A percentile compares a stretch with the other conserved stretches of the same genome.
Conservation (phyloP, 1,140 invertebrate genomes). For the Calliphora vicina region DNA sequence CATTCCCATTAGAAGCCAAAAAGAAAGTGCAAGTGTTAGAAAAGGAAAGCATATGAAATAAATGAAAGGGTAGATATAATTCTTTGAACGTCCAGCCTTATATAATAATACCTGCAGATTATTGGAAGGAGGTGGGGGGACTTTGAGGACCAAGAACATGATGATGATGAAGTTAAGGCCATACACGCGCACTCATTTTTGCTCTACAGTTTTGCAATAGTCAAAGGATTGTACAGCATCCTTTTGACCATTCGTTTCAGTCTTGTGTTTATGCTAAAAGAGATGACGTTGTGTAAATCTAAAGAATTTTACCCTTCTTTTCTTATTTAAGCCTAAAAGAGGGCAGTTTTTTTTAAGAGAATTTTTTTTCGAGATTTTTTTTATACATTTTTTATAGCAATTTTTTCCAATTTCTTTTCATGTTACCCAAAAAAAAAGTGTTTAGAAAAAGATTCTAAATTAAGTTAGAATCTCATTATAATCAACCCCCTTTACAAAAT, state of each 20-base stretch:
- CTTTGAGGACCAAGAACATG: neutral
- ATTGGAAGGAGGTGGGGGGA: too few relatives aligned
- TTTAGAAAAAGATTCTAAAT: neutral
- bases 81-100: neutral
- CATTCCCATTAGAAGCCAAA: neutral
- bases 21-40: neutral
- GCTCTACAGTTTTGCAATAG: neutral
- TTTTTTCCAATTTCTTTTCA: too few relatives aligned
- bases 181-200: neutral
- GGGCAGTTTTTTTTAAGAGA: neutral
- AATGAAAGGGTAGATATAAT: too few relatives aligned
- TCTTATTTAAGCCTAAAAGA: neutral
- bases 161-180: neutral
- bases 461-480: constrained; percentile 17
- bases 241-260: neutral
- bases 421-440: too few relatives aligned
- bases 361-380: too few relatives aligned
- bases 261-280: neutral
- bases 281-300: too few relatives aligned
- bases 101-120: neutral
- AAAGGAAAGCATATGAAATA: neutral
- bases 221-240: neutral
- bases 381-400: too few relatives aligned
- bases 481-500: neutral
- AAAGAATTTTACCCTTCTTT: neutral